A percentile compares a stretch with the other conserved stretches of the same genome.
These are phyloP conservation scores for Endomychus coccineus DNA, from an alignment of 2,888 invertebrate species.

Conservation along the genomic window DNA sequence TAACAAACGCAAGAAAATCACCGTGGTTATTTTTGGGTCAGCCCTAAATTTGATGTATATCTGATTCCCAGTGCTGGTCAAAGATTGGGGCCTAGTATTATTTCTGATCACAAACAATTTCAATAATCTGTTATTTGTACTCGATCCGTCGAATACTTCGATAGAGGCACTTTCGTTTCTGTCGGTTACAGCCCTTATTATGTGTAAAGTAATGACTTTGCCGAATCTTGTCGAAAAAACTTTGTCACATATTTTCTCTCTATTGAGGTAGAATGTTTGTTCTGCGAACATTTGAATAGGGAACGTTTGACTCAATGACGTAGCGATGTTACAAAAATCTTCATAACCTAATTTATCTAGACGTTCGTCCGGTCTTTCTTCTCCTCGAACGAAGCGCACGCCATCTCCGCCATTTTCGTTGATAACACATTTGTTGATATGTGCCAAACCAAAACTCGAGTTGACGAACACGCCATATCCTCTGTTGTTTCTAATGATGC, in stretches of 20 bases:
- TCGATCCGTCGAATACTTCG: slow-evolving; percentile 72
- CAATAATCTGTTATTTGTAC: slow-evolving; percentile 61
- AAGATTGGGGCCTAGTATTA: slow-evolving; percentile 79
- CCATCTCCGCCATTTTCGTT: slow-evolving; percentile 87
- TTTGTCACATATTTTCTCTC: slow-evolving; percentile 67
- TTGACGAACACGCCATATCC: slow-evolving; percentile 87
- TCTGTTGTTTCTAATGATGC: slow-evolving; percentile 74
- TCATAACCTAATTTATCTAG: slow-evolving; percentile 68
- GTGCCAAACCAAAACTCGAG: slow-evolving; percentile 75
- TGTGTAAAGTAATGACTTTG: slow-evolving; percentile 78
- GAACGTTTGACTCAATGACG: slow-evolving; percentile 77
- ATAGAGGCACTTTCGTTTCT: slow-evolving; percentile 67
- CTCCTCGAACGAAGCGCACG: slow-evolving; percentile 76
- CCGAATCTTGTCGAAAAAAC: slow-evolving; percentile 70
- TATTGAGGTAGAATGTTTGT: slow-evolving; percentile 66
- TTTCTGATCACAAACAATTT: slow-evolving; percentile 70
- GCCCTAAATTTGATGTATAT: slow-evolving; percentile 75
- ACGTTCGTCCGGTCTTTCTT: slow-evolving; percentile 67
- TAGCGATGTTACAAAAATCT: slow-evolving; percentile 80
- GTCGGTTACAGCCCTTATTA: slow-evolving; percentile 72
- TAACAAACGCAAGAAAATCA: slow-evolving; percentile 70
- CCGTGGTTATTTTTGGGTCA: slow-evolving; percentile 61
- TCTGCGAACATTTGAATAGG: slow-evolving; percentile 77
- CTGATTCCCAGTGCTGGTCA: slow-evolving; percentile 73
- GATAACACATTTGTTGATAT: slow-evolving; percentile 69